These are phyloP conservation scores for Rhamnusium bicolor DNA, from an alignment of 2,888 invertebrate species.

Conservation along the genomic window DNA sequence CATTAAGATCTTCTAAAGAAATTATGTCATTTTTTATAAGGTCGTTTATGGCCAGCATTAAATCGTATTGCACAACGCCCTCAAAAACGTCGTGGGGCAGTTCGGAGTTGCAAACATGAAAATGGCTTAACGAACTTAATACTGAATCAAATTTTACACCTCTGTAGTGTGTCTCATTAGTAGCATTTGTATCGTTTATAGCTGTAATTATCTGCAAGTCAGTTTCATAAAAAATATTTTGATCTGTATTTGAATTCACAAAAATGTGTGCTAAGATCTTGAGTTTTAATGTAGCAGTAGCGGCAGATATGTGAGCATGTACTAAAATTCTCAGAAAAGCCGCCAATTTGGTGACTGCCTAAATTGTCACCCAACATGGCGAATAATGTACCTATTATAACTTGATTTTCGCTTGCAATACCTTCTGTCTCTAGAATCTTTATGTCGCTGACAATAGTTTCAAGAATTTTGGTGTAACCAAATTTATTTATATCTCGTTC, in stretches of 20 bases:
- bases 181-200: too few relatives aligned
- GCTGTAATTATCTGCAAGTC: conserved; percentile 13
- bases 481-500: conserved; percentile 55
- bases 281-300: not conserved
- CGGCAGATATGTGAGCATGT: conserved; percentile 54
- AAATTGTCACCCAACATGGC: conserved; percentile 56
- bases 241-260: too few relatives aligned
- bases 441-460: conserved; percentile 53
- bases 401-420: conserved; percentile 37
- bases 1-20: too few relatives aligned
- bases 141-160: conserved; percentile 47
- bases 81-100: conserved; percentile 50
- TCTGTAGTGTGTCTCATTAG: too few relatives aligned
- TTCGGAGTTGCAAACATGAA: conserved; percentile 53
- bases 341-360: conserved; percentile 58
- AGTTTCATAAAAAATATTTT: not conserved
- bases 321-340: conserved; percentile 57
- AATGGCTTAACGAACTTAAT: conserved; percentile 49
- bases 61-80: conserved; percentile 34
- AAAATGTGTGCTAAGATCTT: not conserved
- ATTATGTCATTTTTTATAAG: not conserved
- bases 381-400: conserved; percentile 51
- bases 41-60: conserved; percentile 42
- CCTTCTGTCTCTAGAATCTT: conserved; percentile 53
- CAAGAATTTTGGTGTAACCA: conserved; percentile 51